Conservation (phyloP, 1,140 invertebrate species). For the Drosophila sulfurigaster region DNA sequence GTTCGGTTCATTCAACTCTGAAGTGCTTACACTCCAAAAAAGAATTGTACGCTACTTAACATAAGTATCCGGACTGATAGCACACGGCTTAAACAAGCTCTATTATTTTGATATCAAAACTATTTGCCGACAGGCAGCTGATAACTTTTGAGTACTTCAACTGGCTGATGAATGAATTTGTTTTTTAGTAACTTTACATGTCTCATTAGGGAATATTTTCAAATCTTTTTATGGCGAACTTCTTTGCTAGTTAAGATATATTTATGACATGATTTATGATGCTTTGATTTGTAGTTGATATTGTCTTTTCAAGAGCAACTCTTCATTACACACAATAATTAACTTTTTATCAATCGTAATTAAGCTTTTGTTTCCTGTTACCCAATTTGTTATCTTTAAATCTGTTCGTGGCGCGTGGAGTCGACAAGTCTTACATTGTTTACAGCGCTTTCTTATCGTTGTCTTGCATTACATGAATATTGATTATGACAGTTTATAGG, state of each 20-base stretch:
- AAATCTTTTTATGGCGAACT: neutral
- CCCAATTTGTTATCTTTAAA: neutral
- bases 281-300: neutral
- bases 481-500: constrained; percentile 5
- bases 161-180: constrained; percentile 1
- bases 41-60: constrained; percentile 6
- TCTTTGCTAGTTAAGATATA: neutral
- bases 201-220: constrained; percentile 13
- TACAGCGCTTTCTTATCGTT: neutral
- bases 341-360: neutral
- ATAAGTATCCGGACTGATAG: constrained; percentile 22
- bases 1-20: constrained; percentile 37
- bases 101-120: constrained; percentile 18
- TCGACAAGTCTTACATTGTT: neutral
- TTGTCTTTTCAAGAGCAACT: neutral
- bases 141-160: constrained; percentile 12
- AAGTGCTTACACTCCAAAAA: constrained; percentile 25
- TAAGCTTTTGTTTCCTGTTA: constrained; percentile 10
- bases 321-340: neutral
- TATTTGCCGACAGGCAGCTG: neutral
- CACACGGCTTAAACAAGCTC: neutral
- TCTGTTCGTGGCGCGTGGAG: constrained; percentile 1
- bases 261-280: constrained; percentile 1
- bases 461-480: constrained; percentile 1
- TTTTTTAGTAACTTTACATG: constrained; percentile 15